Base-by-base conservation (phyloP, 2,113 vertebrate species). In the Isurus oxyrinchus region DNA sequence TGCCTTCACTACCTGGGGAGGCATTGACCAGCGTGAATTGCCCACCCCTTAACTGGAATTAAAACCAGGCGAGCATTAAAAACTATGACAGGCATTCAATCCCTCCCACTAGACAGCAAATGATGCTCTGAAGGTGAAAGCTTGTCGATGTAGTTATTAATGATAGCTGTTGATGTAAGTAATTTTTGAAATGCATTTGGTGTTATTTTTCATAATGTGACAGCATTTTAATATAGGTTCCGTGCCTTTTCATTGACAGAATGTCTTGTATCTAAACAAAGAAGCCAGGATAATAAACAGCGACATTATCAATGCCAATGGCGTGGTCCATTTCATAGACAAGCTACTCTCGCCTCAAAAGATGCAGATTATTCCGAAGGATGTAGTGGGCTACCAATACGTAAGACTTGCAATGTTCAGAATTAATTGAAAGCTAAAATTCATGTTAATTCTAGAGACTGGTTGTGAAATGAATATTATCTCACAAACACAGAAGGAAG, bases 321-420 rank as follows among this genome's bases (percentile, higher is more conserved):
- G 99, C 0, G 98, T 99, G 96, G 98, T 99, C 96, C 98, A 99
- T 16, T 96, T 98, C 97, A 98, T 99, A 96, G 97, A 99, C 97
- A 97, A 97, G 23, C 21, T 99, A 40, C 97, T 99, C 76, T 96
- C 98, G 87, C 98, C 98, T 2, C 94, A 97, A 2, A 97, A 96
- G 1, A 57, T 98, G 76, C 96, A 98, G 86, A 86, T 97, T 11
- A 96, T 97, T 2, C 97, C 97, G 1, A 96, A 96, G 97, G 96
- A 96, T 21, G 16, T 44, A 8, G 69, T 49, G 0, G 94, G 96
- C 5, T 96, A 27, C 86, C 67, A 97, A 93, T 57, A 96, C 97
- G 97, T 98, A 97, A 0, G 98, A 98, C 23, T 88, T 35, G 16
- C 16, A 86, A 63, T 87, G 25, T 86, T 86, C 76, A 86, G 13